Percentiles rank a stretch among this genome's conserved stretches.
Conservation (phyloP, 2,888 invertebrate genomes). For the Nipponacmea schrenckii region DNA sequence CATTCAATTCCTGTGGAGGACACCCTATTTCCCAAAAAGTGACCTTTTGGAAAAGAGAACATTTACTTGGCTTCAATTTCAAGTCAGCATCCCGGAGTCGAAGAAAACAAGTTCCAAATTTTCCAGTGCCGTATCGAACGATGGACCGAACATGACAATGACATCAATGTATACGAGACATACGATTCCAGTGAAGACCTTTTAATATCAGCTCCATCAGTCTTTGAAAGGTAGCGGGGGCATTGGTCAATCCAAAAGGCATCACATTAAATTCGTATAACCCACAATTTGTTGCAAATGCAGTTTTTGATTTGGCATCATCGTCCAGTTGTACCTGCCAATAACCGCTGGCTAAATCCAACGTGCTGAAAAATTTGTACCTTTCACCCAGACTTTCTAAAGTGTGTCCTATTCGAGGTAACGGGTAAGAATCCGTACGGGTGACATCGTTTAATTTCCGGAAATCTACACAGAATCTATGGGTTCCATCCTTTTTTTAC, state of each 20-base stretch:
- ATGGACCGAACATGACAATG: not conserved
- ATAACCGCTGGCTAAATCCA: not conserved
- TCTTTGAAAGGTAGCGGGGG: not conserved
- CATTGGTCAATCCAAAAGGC: not conserved
- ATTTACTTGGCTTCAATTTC: not conserved
- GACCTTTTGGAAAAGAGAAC: not conserved
- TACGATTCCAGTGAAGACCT: not conserved
- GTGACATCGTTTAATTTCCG: not conserved
- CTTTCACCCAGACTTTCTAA: not conserved
- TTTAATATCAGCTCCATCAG: not conserved
- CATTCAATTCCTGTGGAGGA: not conserved
- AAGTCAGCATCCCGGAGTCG: not conserved
- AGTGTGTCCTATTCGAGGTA: not conserved
- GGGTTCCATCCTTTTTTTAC: not conserved
- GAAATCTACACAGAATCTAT: not conserved
- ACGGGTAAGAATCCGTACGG: not conserved
- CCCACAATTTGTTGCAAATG: not conserved
- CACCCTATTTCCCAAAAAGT: not conserved
- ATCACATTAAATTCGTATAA: not conserved
- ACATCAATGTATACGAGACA: not conserved
- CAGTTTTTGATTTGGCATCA: not conserved
- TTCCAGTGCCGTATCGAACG: not conserved
- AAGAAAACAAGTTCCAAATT: not conserved
- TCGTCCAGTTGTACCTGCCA: not conserved
- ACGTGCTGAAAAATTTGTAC: not conserved